phyloP scores from a whole-genome alignment of 2,113 vertebrate species.

The Apodemus sylvaticus region DNA sequence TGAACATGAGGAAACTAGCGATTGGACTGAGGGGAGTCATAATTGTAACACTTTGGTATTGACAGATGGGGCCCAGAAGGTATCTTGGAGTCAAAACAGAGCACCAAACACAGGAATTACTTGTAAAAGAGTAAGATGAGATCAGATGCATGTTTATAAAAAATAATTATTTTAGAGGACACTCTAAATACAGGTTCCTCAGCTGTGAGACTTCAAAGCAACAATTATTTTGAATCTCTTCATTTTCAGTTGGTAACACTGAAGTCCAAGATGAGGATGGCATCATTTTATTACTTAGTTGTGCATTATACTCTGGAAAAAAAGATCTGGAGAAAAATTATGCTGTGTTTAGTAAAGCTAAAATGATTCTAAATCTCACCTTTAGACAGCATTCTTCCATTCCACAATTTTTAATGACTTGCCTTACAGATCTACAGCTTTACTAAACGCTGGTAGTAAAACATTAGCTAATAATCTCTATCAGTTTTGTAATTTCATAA shows the following conservation, averaged over 20 bases:
- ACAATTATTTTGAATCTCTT: constrained; percentile 52
- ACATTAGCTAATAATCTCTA: not conserved
- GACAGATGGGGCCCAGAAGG: constrained; percentile 82
- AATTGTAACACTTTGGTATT: constrained; percentile 79
- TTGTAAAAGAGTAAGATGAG: constrained; percentile 71
- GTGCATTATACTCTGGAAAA: not conserved
- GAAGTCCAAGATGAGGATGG: not conserved
- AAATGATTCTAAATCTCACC: constrained; percentile 37
- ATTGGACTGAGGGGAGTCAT: constrained; percentile 75
- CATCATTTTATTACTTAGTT: not conserved
- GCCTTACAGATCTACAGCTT: not conserved
- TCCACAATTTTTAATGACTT: not conserved
- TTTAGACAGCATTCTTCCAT: not conserved
- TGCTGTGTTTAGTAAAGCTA: not conserved
- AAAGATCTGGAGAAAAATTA: not conserved
- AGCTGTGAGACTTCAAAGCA: constrained; percentile 73
- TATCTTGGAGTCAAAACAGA: constrained; percentile 83
- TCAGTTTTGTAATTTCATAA: not conserved
- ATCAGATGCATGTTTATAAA: constrained; percentile 79
- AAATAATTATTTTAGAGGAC: constrained; percentile 77
- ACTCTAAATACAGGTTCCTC: constrained; percentile 69
- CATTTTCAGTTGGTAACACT: constrained; percentile 46
- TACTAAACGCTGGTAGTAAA: not conserved
- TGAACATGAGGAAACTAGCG: constrained; percentile 73
- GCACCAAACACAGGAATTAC: constrained; percentile 78